Conservation (phyloP, 1,140 invertebrate genomes). For the Cepaea nemoralis region DNA sequence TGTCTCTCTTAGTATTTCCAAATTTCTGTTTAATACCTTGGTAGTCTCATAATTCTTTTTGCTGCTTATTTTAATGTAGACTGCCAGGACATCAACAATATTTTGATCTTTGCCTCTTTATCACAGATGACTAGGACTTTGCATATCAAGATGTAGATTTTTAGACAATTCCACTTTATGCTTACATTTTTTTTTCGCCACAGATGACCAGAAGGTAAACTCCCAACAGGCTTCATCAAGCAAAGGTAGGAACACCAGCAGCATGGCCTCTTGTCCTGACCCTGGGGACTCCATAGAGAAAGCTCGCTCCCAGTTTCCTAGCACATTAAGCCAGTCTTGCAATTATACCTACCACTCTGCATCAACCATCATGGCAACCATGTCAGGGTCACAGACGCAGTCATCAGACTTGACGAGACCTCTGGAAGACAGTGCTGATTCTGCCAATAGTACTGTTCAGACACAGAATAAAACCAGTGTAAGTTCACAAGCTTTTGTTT, state of each 20-base stretch:
- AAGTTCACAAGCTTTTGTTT: not conserved
- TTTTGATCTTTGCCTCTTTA: too few relatives aligned
- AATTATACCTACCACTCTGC: not conserved
- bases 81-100: too few relatives aligned
- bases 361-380: not conserved
- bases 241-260: not conserved
- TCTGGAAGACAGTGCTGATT: not conserved
- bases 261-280: not conserved
- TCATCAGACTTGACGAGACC: not conserved
- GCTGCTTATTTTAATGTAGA: too few relatives aligned
- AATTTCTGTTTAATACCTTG: too few relatives aligned
- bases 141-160: too few relatives aligned
- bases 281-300: not conserved
- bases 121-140: too few relatives aligned
- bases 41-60: too few relatives aligned
- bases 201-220: not conserved
- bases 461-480: not conserved
- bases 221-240: not conserved
- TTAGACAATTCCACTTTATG: not conserved
- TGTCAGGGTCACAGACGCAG: not conserved
- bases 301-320: not conserved
- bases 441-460: not conserved
- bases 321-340: not conserved
- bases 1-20: too few relatives aligned
- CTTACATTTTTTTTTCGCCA: not conserved